A percentile compares a stretch with the other conserved stretches of the same genome.
phyloP scores from a whole-genome alignment of 2,113 vertebrate genomes.

The Tor tambroides region DNA sequence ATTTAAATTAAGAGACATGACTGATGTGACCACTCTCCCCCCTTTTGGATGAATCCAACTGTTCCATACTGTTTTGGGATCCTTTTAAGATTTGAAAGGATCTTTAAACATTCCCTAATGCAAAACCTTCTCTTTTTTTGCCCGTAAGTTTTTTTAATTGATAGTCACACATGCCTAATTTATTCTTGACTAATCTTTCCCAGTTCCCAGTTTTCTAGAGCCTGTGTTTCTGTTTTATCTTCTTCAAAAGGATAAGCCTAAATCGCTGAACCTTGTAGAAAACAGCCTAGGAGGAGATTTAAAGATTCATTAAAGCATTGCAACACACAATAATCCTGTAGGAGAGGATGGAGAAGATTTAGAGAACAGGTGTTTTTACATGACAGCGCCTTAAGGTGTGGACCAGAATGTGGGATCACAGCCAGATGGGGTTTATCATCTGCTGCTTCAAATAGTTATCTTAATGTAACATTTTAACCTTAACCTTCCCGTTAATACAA shows the following conservation, averaged over 20 bases:
- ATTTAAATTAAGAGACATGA: not conserved
- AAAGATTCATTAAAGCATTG: conserved; percentile 75
- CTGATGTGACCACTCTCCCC: not conserved
- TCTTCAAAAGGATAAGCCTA: conserved; percentile 55
- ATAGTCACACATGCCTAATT: conserved; percentile 12
- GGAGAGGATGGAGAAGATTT: conserved; percentile 68
- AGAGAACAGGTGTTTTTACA: conserved; percentile 45
- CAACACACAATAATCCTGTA: conserved; percentile 65
- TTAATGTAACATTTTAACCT: not conserved
- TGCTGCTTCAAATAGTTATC: not conserved
- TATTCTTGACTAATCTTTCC: conserved; percentile 10
- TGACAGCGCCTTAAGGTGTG: not conserved
- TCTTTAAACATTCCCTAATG: not conserved
- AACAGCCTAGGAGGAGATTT: conserved; percentile 77
- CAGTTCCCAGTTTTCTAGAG: conserved; percentile 20
- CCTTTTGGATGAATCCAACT: not conserved
- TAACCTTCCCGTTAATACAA: not conserved
- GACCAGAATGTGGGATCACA: conserved; percentile 40
- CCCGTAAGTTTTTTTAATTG: not conserved
- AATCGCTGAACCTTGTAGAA: conserved; percentile 63
- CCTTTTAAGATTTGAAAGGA: not conserved
- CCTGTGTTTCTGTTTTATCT: conserved; percentile 15
- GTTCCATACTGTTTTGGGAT: not conserved
- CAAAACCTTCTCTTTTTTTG: not conserved
- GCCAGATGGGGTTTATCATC: not conserved